Base-by-base conservation (phyloP, 2,113 vertebrate genomes). In the Pampusana beccarii region DNA sequence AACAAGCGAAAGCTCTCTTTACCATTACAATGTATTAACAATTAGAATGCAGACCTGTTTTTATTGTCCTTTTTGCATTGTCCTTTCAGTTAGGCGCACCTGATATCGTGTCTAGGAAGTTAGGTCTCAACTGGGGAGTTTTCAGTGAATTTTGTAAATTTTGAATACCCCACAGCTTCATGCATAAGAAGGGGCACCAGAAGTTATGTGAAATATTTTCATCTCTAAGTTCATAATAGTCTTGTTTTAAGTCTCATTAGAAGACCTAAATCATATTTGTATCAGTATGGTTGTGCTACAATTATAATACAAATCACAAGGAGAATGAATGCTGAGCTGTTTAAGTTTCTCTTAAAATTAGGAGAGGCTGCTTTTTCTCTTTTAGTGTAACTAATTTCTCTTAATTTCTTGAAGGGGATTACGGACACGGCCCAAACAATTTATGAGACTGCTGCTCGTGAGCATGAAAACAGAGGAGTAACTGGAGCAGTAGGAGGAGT, bases 401-500 rank as follows among this genome's bases (percentile, higher is more conserved):
- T 93, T 80, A 50, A 71, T 92, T 70, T 62, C 51, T 48, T 8
- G 3, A 97, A 99, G 99, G 99, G 99, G 10, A 98, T 99, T 75
- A 98, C 99, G 2, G 99, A 99, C 97, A 99, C 99, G 1, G 99
- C 99, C 5, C 98, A 99, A 88, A 99, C 99, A 51, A 99, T 99
- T 96, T 99, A 99, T 16, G 99, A 99, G 97, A 99, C 99, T 0
- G 99, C 99, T 18, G 99, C 99, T 16, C 98, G 99, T 48, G 99
- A 99, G 85, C 99, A 99, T 11, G 99, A 99, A 96, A 99, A 99
- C 98, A 98, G 99, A 53, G 99, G 99, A 18, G 98, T 99, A 94
- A 99, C 99, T 0, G 99, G 99, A 13, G 99, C 99, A 1, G 99
- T 99, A 83, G 99, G 99, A 9, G 99, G 99, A 83, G 99, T 99